Evolutionary conservation across 2,797 vertebrate genomes (phyloP).

Genomic region (Spatula clypeata): DNA sequence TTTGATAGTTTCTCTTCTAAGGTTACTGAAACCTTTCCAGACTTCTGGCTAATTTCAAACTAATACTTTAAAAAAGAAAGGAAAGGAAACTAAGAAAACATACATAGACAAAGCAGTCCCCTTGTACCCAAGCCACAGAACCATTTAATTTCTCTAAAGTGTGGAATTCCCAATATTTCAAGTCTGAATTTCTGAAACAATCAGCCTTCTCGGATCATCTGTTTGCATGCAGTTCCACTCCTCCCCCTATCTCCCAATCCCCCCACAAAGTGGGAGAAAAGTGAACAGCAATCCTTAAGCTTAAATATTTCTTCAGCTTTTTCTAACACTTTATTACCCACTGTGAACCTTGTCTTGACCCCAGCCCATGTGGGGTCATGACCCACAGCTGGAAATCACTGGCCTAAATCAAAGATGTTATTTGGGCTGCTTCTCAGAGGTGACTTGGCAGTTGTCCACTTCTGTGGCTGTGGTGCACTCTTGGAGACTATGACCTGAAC

Average conservation of each 20-base stretch:
- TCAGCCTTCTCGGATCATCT: not conserved
- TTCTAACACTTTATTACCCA: not conserved
- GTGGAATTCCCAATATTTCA: not conserved
- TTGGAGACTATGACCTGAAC: not conserved
- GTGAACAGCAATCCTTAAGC: constrained; percentile 12
- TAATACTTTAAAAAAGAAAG: not conserved
- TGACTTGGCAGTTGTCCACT: not conserved
- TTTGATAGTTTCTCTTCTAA: constrained; percentile 26
- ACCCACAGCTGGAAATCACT: constrained; percentile 31
- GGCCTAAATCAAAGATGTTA: constrained; percentile 7
- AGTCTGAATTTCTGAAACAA: constrained; percentile 5
- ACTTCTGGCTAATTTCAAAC: constrained; percentile 51
- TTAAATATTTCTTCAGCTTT: constrained; percentile 53
- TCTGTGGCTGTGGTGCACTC: not conserved
- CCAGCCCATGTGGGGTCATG: not conserved
- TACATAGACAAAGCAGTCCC: not conserved
- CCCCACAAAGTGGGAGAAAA: not conserved
- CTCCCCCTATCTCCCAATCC: not conserved
- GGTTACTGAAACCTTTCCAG: constrained; percentile 51
- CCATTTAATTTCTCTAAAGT: not conserved
- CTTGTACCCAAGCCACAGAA: not conserved
- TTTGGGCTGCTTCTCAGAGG: not conserved
- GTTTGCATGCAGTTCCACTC: not conserved
- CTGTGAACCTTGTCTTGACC: not conserved
- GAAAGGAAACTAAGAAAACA: not conserved